These are phyloP conservation scores for Periophthalmus modestus DNA, from an alignment of 2,113 vertebrate species.

Conservation along the genomic window DNA sequence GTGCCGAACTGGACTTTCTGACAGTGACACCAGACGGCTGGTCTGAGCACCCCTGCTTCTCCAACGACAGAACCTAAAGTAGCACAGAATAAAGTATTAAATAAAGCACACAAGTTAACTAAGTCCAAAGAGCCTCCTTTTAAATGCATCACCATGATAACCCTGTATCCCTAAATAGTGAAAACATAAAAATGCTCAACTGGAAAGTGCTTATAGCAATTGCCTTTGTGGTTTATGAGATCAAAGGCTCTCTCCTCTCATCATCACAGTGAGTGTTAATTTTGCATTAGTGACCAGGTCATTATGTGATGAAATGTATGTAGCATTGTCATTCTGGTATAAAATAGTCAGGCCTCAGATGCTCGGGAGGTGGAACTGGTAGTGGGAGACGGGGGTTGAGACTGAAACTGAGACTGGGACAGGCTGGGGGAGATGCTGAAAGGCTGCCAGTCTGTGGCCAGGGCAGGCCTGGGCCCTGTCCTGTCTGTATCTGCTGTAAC, in stretches of 20 bases:
- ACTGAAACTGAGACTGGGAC: no score
- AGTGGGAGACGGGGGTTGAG: no score
- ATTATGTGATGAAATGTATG: no score
- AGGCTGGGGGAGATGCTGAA: no score
- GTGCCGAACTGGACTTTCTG: slow-evolving; percentile 77
- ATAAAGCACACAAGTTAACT: not conserved
- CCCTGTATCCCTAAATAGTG: not conserved
- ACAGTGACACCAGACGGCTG: slow-evolving; percentile 87
- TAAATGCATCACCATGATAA: not conserved
- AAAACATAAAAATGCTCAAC: not conserved
- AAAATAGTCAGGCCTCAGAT: no score
- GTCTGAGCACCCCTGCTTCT: slow-evolving; percentile 82
- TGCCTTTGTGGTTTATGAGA: not conserved
- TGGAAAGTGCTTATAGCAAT: not conserved
- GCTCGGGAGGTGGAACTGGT: no score
- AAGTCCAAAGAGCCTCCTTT: not conserved
- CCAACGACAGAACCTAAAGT: slow-evolving; percentile 85
- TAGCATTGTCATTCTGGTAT: no score
- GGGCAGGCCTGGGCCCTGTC: no score
- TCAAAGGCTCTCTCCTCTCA: not conserved
- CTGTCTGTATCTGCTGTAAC: no score
- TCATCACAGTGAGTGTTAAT: slow-evolving; percentile 16
- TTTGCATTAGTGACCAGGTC: slow-evolving; percentile 7
- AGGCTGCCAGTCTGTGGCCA: no score
- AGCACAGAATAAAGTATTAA: not conserved